Evolutionary conservation across 1,140 invertebrate species (phyloP).

Genomic region (Drosophila miranda): DNA sequence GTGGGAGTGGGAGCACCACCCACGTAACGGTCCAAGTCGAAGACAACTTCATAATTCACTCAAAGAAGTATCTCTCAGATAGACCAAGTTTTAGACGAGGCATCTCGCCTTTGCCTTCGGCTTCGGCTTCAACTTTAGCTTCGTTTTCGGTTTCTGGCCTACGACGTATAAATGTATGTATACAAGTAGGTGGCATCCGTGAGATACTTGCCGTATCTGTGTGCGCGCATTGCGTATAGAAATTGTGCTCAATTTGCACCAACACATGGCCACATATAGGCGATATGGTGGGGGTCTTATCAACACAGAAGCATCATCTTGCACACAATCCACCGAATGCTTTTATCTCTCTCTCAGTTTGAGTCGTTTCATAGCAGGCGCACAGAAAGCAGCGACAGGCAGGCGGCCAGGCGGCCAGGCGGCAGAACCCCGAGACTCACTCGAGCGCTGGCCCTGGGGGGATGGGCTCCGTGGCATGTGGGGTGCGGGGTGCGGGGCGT

Average conservation of each 20-base stretch:
- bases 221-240: slow-evolving; percentile 29
- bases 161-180: slow-evolving; percentile 41
- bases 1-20: slow-evolving; percentile 41
- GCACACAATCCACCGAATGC: slow-evolving; percentile 76
- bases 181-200: slow-evolving; percentile 46
- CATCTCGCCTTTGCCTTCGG: slow-evolving; percentile 16
- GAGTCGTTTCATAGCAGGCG: slow-evolving; percentile 78
- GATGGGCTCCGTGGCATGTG: background rate
- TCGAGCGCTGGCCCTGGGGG: background rate
- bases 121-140: background rate
- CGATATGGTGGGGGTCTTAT: slow-evolving; percentile 55
- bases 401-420: slow-evolving; percentile 20
- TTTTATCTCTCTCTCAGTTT: slow-evolving; percentile 81
- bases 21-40: slow-evolving; percentile 48
- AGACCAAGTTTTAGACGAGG: background rate
- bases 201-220: slow-evolving; percentile 44
- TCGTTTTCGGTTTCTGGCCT: no score
- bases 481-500: slow-evolving; percentile 14
- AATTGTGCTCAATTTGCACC: slow-evolving; percentile 76
- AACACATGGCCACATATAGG: slow-evolving; percentile 41
- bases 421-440: slow-evolving; percentile 22
- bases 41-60: slow-evolving; percentile 77
- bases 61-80: slow-evolving; percentile 29
- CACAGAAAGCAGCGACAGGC: slow-evolving; percentile 56
- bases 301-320: slow-evolving; percentile 80